Base-by-base conservation (phyloP, 2,888 invertebrate species). In the Agriopis marginaria region DNA sequence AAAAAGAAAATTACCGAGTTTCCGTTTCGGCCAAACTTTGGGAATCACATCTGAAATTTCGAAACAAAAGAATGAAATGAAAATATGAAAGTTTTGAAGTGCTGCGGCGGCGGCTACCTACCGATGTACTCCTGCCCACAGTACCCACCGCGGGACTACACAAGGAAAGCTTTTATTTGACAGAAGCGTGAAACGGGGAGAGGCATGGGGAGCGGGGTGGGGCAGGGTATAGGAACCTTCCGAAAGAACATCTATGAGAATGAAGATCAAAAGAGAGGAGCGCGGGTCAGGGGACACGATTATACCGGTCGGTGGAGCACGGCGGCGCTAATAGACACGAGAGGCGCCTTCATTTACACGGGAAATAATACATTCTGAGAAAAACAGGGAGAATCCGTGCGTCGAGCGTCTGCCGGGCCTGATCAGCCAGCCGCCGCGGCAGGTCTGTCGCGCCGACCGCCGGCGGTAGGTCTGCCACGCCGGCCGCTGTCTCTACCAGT, bases 191-290 rank as follows among this genome's bases (percentile, higher is more conserved):
- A 69, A 63, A 55, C 10, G 59, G 44, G 8, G 47, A 11, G 55
- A 17, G 50, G 47, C 11, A 56, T 7, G 12, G 3, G 49, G 53
- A n/a, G n/a, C 49, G 23, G 10, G 5, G 14, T 3, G 40, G 14
- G 4, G 17, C 12, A 23, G 44, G 56, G 54, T 3, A 17, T 3
- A 54, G 32, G 49, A 58, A 59, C 61, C 66, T 65, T 74, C 68
- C 69, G 73, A 75, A 76, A 73, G 76, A 77, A 78, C 76, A 74
- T 75, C 76, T 75, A 75, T 77, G 68, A 74, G 77, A 75, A 76
- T 66, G 73, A 66, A 81, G 79, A 82, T 82, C 79, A 82, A 83
- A 82, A 74, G 79, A 78, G 76, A 23, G 70, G 66, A 63, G 74
- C 75, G 73, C 74, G 70, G 71, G 56, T 62, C 60, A 55, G 66